Base-by-base conservation (phyloP, 2,113 vertebrate species). In the Menura novaehollandiae region DNA sequence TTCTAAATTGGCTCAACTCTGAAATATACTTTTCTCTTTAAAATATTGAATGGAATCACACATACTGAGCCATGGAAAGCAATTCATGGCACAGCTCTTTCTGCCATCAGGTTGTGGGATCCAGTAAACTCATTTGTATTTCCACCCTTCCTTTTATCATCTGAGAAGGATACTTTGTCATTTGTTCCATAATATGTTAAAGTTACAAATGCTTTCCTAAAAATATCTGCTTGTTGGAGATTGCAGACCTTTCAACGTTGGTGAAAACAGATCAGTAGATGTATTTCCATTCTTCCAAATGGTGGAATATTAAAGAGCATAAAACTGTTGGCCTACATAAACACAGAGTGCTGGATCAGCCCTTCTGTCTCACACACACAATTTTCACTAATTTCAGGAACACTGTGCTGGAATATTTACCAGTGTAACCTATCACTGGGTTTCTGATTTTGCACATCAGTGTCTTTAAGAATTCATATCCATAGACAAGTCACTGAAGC, bases 401-500 rank as follows among this genome's bases (percentile, higher is more conserved):
- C 27, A 17, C 30, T 18, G 27, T 52, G 37, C 62, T 75, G 53
- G 26, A 81, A 47, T 85, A 47, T 76, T 74, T 64, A 81, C 35
- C 68, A 28, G 2, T 16, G 23, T 56, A 71, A 59, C 39, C 52
- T 41, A 2, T 63, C 44, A 13, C 56, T 7, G 28, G 15, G 7
- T 13, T 77, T 87, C 62, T 81, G 69, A 60, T 77, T 79, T 92
- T 93, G 55, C 18, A 75, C 56, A 94, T 94, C 87, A 81, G 64
- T 92, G 73, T 92, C 93, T 92, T 84, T 92, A 92, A 84, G 89
- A 87, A 91, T 84, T 96, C 89, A 87, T 86, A 84, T 91, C 89
- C 68, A n/a, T 18, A 33, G 84, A 81, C 68, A 93, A 89, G 85
- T 72, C 43, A 59, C 64, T 95, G 95, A 94, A 94, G 84, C 59